These are phyloP conservation scores for Linurgus olivaceus DNA, from an alignment of 2,797 vertebrate genomes.

Conservation along the genomic window DNA sequence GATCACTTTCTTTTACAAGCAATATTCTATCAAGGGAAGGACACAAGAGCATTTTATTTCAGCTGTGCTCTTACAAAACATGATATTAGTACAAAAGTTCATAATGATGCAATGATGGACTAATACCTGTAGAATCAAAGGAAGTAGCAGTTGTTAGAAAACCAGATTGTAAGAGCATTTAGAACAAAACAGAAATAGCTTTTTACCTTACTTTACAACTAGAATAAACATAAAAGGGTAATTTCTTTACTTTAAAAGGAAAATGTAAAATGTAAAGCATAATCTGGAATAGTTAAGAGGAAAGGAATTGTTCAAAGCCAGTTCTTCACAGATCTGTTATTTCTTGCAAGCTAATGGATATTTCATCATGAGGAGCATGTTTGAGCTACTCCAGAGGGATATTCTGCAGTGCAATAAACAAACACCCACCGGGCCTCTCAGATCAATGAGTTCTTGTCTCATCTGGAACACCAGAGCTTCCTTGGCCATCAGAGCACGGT, in stretches of 20 bases:
- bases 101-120: neutral
- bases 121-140: neutral
- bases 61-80: neutral
- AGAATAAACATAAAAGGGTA: neutral
- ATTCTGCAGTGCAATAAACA: neutral
- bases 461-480: constrained; percentile 95
- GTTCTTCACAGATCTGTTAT: neutral
- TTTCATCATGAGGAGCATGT: neutral
- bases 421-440: constrained; percentile 90
- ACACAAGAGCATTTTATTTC: neutral
- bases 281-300: neutral
- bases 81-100: neutral
- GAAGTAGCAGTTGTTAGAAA: neutral
- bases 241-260: neutral
- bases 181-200: neutral
- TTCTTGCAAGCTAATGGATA: neutral
- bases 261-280: neutral
- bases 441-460: constrained; percentile 96
- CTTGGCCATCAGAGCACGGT: constrained; percentile 93
- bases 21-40: neutral
- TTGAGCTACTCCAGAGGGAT: neutral
- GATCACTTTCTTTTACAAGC: neutral
- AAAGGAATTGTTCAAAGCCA: neutral
- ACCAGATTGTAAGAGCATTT: neutral
- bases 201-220: neutral